These are phyloP conservation scores for Callorhinus ursinus DNA, from an alignment of 2,113 vertebrate genomes.

Conservation along the genomic window DNA sequence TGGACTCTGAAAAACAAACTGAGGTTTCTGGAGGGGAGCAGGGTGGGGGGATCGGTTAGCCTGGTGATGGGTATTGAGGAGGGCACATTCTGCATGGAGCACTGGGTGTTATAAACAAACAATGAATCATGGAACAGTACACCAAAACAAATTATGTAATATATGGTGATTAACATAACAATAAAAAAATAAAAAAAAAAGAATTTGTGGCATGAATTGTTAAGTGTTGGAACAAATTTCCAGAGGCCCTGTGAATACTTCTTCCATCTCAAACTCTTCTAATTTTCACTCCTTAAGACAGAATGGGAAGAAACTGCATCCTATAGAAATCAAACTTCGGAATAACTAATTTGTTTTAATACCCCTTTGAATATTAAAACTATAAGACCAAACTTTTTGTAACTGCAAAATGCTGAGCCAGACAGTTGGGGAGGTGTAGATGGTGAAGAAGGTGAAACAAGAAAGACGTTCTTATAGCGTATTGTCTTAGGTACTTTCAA, in stretches of 20 bases:
- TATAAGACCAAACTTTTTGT: background rate
- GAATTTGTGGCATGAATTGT: background rate
- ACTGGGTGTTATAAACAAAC: too few relatives aligned
- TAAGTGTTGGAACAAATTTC: background rate
- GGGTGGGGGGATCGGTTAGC: too few relatives aligned
- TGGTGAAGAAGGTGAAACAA: background rate
- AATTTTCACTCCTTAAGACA: background rate
- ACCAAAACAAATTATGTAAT: too few relatives aligned
- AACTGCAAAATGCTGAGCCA: background rate
- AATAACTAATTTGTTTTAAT: background rate
- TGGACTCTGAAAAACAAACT: too few relatives aligned
- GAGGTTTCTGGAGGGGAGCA: too few relatives aligned
- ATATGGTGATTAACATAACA: too few relatives aligned
- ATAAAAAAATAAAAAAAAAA: too few relatives aligned
- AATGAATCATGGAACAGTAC: too few relatives aligned
- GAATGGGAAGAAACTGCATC: background rate
- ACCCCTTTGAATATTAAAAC: background rate
- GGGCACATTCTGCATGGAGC: too few relatives aligned
- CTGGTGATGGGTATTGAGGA: too few relatives aligned
- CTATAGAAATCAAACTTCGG: background rate
- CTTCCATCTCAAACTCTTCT: background rate
- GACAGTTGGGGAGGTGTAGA: background rate
- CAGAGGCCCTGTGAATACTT: background rate
- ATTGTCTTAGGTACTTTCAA: background rate
- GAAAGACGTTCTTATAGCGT: background rate